These are phyloP conservation scores for Xestobium rufovillosum DNA, from an alignment of 2,888 invertebrate genomes.

Conservation along the genomic window DNA sequence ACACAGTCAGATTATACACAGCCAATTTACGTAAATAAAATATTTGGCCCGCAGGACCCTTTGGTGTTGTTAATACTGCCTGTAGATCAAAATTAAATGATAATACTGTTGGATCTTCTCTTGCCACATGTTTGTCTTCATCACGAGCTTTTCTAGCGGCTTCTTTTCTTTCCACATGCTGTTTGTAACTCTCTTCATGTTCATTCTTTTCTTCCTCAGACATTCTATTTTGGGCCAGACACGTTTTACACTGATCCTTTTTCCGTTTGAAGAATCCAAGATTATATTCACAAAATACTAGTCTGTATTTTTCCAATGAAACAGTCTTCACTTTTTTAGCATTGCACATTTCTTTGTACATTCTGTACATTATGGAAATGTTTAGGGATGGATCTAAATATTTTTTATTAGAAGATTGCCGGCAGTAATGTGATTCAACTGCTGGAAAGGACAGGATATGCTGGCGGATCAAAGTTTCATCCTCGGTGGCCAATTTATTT, in stretches of 20 bases:
- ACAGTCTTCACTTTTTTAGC: constrained; percentile 14
- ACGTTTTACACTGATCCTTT: constrained; percentile 29
- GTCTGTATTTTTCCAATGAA: constrained; percentile 22
- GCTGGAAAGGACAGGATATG: constrained; percentile 20
- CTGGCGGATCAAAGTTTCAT: constrained; percentile 18
- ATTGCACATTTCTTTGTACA: constrained; percentile 22
- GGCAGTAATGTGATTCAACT: constrained; percentile 27
- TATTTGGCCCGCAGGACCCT: constrained; percentile 27
- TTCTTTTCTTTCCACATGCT: constrained; percentile 23
- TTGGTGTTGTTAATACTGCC: constrained; percentile 28
- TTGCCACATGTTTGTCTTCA: constrained; percentile 26
- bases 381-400: constrained; percentile 22
- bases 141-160: constrained; percentile 23
- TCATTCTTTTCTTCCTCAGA: constrained; percentile 18
- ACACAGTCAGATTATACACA: constrained; percentile 32
- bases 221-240: constrained; percentile 19
- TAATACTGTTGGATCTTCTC: constrained; percentile 21
- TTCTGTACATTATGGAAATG: constrained; percentile 22
- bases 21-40: constrained; percentile 31
- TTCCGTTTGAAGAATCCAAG: constrained; percentile 25
- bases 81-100: constrained; percentile 31
- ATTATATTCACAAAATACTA: constrained; percentile 23
- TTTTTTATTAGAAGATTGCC: constrained; percentile 13
- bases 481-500: constrained; percentile 16
- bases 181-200: constrained; percentile 14